Evolutionary conservation across 1,140 invertebrate genomes (phyloP), one percentile per base, ranked within the genome.

Genomic region (Drosophila lacteicornis): DNA sequence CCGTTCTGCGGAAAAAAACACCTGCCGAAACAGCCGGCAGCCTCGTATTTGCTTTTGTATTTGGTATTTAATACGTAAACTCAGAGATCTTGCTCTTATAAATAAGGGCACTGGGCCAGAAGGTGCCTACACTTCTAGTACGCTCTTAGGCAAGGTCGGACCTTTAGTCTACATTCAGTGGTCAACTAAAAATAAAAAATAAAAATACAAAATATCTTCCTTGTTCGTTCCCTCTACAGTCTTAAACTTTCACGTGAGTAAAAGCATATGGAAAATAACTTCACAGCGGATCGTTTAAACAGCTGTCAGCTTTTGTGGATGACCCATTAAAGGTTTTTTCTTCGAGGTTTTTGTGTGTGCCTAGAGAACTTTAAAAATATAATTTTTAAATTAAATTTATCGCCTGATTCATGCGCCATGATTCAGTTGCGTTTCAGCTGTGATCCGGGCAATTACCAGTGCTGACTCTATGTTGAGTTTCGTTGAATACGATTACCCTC

Each of bases 1-100:
- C 27, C 67, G 67, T 81, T 85, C 82, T 46, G 51, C 56, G 74
- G 56, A 81, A 75, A 82, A 85, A 83, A 77, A 76, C 71, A 83
- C 66, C 81, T 65, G 71, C 71, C 60, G 47, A 61, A 82, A 55
- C 60, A 50, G 45, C 25, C 55, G 42, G 47, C 47, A 13, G 46
- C 46, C 57, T 33, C 13, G 49, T 75, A 66, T 75, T 77, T 77
- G 62, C 33, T 69, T 27, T 45, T 25, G 15, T 67, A 69, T 70
- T 71, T 76, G 43, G 45, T 63, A 69, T 79, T 85, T 75, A 56
- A 45, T 42, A 33, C 27, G 19, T 69, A 77, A 65, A 65, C 65
- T 67, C 33, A 60, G 22, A 27, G 61, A 46, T 53, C n/a, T 30
- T 25, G 22, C 30, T 56, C 57, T 55, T 60, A 75, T 75, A 75